These are phyloP conservation scores for Lagodon rhomboides DNA, from an alignment of 2,797 vertebrate species.

Conservation along the genomic window DNA sequence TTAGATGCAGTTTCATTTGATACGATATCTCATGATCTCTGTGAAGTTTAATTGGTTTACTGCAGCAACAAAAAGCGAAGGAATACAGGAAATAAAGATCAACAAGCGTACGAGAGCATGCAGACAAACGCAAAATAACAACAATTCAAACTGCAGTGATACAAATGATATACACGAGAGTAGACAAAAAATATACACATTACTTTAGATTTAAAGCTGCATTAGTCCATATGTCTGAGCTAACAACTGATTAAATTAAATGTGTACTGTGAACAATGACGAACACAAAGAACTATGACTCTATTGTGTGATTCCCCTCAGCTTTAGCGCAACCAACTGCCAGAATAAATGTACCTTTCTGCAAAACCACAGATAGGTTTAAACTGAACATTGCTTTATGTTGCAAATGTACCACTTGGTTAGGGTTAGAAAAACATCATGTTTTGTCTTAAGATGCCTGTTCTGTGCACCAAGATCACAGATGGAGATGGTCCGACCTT, in stretches of 20 bases:
- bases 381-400: too few species aligned
- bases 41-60: background rate
- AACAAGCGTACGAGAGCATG: background rate
- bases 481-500: too few species aligned
- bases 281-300: too few species aligned
- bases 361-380: too few species aligned
- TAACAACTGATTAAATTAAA: background rate
- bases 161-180: background rate
- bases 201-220: background rate
- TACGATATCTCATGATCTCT: background rate
- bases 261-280: background rate
- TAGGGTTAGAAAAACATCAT: too few species aligned
- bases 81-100: background rate
- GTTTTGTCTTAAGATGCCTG: too few species aligned
- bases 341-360: too few species aligned
- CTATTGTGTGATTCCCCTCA: too few species aligned
- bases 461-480: too few species aligned
- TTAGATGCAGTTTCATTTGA: background rate
- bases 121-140: background rate
- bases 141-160: background rate
- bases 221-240: background rate
- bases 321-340: too few species aligned
- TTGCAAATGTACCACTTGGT: too few species aligned
- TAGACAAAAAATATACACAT: background rate
- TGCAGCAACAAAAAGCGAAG: background rate